Percentiles rank a stretch among this genome's conserved stretches.
Evolutionary conservation across 2,797 vertebrate species (phyloP).

Genomic region (Otolemur crassicaudatus): DNA sequence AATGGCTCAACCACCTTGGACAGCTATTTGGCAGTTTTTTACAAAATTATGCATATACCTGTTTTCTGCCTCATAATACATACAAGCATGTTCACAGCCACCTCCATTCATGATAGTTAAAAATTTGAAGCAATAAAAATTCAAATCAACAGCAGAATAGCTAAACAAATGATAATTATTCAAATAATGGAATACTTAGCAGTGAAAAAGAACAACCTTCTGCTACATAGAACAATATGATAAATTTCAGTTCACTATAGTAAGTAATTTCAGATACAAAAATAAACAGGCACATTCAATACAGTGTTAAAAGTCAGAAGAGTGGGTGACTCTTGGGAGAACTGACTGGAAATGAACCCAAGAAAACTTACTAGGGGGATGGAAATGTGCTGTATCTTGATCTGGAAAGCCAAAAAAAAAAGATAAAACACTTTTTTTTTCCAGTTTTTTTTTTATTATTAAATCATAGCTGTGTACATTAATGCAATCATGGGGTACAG

Average conservation of each 20-base stretch:
- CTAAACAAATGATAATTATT: background rate
- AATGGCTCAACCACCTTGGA: background rate
- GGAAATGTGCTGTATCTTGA: background rate
- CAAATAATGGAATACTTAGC: background rate
- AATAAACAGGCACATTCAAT: background rate
- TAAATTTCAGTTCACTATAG: background rate
- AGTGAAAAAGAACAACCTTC: background rate
- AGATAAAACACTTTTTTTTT: background rate
- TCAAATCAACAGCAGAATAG: background rate
- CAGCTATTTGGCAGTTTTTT: background rate
- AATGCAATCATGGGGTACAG: too few species aligned
- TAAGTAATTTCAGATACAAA: background rate
- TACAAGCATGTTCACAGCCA: background rate
- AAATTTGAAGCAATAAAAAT: background rate
- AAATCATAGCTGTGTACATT: too few species aligned
- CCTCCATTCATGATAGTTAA: background rate
- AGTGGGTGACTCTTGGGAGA: background rate
- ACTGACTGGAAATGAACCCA: background rate
- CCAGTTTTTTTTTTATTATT: too few species aligned
- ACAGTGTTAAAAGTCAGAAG: background rate
- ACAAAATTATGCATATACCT: background rate
- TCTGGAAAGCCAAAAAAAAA: background rate
- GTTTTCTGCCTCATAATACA: background rate
- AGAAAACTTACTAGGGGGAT: background rate
- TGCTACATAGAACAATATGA: background rate